Evolutionary conservation across 2,888 invertebrate species (phyloP), one percentile per base, ranked within the genome.

Genomic region (Callinectes sapidus): DNA sequence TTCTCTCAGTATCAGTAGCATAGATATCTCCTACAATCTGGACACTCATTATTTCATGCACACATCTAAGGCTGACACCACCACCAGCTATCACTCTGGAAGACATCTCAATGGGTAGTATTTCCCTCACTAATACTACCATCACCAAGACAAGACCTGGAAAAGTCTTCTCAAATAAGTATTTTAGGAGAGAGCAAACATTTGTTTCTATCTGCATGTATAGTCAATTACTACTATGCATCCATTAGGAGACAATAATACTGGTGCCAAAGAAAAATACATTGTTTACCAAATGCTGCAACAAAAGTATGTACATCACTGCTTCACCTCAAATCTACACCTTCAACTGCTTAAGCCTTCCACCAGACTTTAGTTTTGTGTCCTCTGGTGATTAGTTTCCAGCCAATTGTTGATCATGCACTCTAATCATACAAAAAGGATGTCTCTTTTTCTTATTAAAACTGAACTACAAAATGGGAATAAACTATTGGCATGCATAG

Each of bases 1-100:
- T 54, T 54, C n/a, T 23, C 32, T 86, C 39, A 86, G 86, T 86
- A 86, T 39, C 42, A 28, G 86, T 42, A 86, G 23, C 48, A 48
- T 39, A 86, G 35, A 48, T 87, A 87, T 87, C 87, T 87, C 87
- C 32, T 81, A 81, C 18, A 81, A 32, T 81, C 81, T 35, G 32
- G 81, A 81, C 35, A 81, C 32, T 81, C 14, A 18, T 14, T 35
- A 35, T 14, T 81, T 35, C 81, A 81, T 81, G 81, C 81, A 81
- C 18, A 77, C 71, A 77, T 28, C 13, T 32, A 77, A 77, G 71
- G 71, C 28, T 28, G 28, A 77, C n/a, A 77, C 13, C 71, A 81
- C 32, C 8, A 81, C 35, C 18, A 81, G 10, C 81, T 81, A 81
- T 81, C 81, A 81, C 32, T 81, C 81, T 81, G 18, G 81, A 81